phyloP scores from a whole-genome alignment of 2,797 vertebrate genomes.

The Typhlichthys eigenmanni region DNA sequence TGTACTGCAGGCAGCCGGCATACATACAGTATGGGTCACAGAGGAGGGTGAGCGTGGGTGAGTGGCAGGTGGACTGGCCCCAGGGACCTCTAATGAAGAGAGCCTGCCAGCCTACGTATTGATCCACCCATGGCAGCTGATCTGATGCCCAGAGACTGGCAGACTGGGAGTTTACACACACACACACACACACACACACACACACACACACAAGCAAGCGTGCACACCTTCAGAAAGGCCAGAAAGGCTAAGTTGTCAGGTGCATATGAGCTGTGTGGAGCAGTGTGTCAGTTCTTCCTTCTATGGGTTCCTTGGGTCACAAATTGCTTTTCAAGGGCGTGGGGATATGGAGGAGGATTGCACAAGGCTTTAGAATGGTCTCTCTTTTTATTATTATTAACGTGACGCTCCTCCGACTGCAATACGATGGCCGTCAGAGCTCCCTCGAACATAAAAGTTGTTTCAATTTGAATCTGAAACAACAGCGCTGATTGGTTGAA shows the following conservation, averaged over 20 bases:
- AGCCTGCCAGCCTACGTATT: conserved; percentile 61
- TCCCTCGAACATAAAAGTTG: no score
- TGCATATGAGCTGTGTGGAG: background rate
- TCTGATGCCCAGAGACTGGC: conserved; percentile 55
- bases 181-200: conserved; percentile 15
- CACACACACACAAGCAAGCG: background rate
- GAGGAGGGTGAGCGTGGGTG: conserved; percentile 38
- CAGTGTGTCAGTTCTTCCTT: background rate
- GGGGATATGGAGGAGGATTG: no score
- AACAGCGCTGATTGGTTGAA: no score
- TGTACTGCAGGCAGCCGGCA: conserved; percentile 30
- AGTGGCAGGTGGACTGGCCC: conserved; percentile 69
- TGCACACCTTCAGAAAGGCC: background rate
- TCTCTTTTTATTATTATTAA: no score
- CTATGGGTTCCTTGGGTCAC: no score
- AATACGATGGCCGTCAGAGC: no score
- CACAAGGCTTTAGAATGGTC: no score
- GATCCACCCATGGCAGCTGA: conserved; percentile 63
- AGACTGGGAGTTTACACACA: conserved; percentile 26
- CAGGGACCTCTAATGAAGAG: conserved; percentile 70
- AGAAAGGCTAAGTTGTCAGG: background rate
- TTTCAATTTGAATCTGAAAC: no score
- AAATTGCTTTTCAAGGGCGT: no score
- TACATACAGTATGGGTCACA: background rate
- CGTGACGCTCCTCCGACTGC: no score